Percentiles rank a stretch among this genome's conserved stretches.
These are phyloP conservation scores for Platanista minor DNA, from an alignment of 2,113 vertebrate genomes.

Conservation along the genomic window DNA sequence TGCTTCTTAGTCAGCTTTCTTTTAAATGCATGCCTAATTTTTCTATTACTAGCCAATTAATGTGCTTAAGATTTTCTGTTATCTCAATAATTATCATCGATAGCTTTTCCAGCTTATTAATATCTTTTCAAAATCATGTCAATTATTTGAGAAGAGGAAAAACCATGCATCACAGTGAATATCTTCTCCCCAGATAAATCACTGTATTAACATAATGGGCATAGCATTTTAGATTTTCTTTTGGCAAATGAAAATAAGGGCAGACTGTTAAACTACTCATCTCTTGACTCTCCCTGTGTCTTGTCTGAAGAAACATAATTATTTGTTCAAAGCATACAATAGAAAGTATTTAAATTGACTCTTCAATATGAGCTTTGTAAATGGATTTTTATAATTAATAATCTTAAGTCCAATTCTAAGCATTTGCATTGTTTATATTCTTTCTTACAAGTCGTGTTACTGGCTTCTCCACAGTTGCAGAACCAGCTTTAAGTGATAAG, in stretches of 20 bases:
- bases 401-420: background rate
- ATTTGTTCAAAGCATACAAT: conserved; percentile 8
- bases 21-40: conserved; percentile 11
- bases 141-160: background rate
- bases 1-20: background rate
- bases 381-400: background rate
- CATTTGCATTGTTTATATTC: background rate
- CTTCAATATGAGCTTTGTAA: background rate
- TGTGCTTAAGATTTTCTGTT: background rate
- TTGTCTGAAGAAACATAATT: background rate
- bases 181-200: background rate
- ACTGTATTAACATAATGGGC: background rate
- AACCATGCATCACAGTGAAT: background rate
- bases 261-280: background rate
- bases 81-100: background rate
- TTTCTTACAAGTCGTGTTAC: background rate
- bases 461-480: background rate
- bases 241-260: background rate
- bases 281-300: background rate
- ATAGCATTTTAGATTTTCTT: conserved; percentile 6
- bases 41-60: background rate
- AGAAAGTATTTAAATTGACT: background rate
- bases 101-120: background rate
- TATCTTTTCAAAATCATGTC: background rate
- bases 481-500: background rate